phyloP scores from a whole-genome alignment of 2,113 vertebrate species.

The Xerus inauris region DNA sequence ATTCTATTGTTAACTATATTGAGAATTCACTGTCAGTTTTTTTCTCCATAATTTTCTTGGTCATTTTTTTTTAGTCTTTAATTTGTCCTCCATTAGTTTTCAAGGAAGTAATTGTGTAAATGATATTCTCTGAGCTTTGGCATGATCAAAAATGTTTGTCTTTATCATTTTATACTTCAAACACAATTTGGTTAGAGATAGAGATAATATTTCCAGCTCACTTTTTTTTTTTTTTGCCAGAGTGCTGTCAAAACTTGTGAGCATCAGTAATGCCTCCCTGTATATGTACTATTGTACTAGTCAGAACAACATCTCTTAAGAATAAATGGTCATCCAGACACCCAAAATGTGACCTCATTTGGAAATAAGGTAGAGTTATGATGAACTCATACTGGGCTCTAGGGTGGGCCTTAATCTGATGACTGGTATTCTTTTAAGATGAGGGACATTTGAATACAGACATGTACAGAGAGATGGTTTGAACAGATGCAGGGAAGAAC shows the following conservation, averaged over 20 bases:
- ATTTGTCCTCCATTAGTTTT: slow-evolving; percentile 23
- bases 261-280: neutral
- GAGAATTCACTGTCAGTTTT: neutral
- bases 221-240: slow-evolving; percentile 21
- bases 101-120: neutral
- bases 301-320: neutral
- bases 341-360: slow-evolving; percentile 1
- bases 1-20: slow-evolving; percentile 27
- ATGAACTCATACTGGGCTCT: neutral
- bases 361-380: neutral
- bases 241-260: neutral
- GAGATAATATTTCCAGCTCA: neutral
- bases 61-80: slow-evolving; percentile 17
- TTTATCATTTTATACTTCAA: slow-evolving; percentile 26
- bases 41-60: neutral
- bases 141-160: slow-evolving; percentile 2
- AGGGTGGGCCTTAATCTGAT: neutral
- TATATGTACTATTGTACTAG: neutral
- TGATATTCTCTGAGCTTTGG: neutral
- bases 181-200: neutral
- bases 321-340: neutral
- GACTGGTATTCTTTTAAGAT: neutral
- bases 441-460: neutral
- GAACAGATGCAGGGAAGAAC: neutral
- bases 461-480: neutral